Percentiles rank a stretch among this genome's conserved stretches.
phyloP scores from a whole-genome alignment of 2,113 vertebrate species.

The Brachyhypopomus occidentalis region DNA sequence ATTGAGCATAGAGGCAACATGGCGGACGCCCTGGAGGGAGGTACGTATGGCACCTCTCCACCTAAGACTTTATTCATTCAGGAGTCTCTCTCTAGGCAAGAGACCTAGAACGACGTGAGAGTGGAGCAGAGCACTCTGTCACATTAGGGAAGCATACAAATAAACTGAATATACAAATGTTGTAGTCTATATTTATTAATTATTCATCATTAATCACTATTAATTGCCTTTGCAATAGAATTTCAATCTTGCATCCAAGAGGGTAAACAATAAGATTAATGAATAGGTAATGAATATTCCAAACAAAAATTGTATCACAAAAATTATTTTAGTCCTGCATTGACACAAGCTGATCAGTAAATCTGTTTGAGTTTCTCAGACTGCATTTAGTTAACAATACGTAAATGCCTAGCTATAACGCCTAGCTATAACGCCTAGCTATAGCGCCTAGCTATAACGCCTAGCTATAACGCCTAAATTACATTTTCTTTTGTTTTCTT shows the following conservation, averaged over 20 bases:
- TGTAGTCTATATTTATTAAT: too few species aligned
- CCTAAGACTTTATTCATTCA: neutral
- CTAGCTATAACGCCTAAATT: neutral
- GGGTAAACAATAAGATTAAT: neutral
- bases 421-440: neutral
- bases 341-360: neutral
- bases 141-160: too few species aligned
- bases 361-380: neutral
- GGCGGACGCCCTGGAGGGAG: neutral
- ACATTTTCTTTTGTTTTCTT: slow-evolving; percentile 3
- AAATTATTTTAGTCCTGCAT: neutral
- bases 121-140: too few species aligned
- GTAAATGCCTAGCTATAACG: neutral
- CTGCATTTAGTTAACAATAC: neutral
- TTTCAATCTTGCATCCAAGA: neutral
- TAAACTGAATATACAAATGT: too few species aligned
- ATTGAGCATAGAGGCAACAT: too few species aligned
- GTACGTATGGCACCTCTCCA: neutral
- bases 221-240: too few species aligned
- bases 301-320: neutral
- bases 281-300: too few species aligned
- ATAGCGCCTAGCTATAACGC: slow-evolving; percentile 6
- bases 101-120: too few species aligned
- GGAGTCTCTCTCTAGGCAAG: neutral
- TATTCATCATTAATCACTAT: too few species aligned